These are phyloP conservation scores for Sternarchorhynchus goeldii DNA, from an alignment of 2,797 vertebrate genomes.

Conservation along the genomic window DNA sequence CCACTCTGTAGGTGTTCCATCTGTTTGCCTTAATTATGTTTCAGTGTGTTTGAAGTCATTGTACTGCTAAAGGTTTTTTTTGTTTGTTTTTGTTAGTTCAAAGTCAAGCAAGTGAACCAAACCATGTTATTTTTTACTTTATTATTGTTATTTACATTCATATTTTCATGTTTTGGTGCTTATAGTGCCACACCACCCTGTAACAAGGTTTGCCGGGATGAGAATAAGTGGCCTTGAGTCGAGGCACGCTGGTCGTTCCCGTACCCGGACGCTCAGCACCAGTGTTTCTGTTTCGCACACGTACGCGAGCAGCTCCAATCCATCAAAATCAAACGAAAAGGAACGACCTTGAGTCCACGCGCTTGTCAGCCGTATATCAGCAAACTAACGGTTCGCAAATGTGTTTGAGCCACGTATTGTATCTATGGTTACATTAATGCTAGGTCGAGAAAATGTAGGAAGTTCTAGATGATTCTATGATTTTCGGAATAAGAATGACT, in stretches of 20 bases:
- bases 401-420: too few species aligned
- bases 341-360: conserved; percentile 37
- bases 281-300: conserved; percentile 21
- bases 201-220: too few species aligned
- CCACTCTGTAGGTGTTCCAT: too few species aligned
- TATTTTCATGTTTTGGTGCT: too few species aligned
- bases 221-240: conserved; percentile 35
- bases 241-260: conserved; percentile 19
- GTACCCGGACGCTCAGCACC: conserved; percentile 33
- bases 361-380: background rate
- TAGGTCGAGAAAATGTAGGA: background rate
- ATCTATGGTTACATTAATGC: background rate
- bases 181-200: too few species aligned
- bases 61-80: too few species aligned
- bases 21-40: too few species aligned
- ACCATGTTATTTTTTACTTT: too few species aligned
- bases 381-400: background rate
- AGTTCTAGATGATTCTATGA: background rate
- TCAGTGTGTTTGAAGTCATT: too few species aligned
- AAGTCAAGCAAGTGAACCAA: too few species aligned
- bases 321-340: conserved; percentile 26
- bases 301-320: conserved; percentile 36
- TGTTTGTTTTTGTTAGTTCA: too few species aligned
- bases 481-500: background rate
- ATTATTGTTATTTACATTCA: too few species aligned